A percentile compares a stretch with the other conserved stretches of the same genome.
phyloP scores from a whole-genome alignment of 2,113 vertebrate species.

The Pipa parva region DNA sequence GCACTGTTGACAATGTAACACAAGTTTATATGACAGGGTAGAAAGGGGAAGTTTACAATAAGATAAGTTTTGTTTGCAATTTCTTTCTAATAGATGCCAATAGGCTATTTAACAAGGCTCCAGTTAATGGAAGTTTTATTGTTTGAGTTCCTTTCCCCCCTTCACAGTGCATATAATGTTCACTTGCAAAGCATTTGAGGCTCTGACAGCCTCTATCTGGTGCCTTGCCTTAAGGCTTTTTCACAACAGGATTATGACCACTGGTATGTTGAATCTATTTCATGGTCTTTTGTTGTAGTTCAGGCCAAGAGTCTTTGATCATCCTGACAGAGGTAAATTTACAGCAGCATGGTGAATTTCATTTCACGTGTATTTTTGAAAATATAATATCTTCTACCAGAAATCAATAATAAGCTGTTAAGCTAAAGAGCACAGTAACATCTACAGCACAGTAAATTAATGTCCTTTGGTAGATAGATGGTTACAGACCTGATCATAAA shows the following conservation, averaged over 20 bases:
- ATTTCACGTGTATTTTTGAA: slow-evolving; percentile 74
- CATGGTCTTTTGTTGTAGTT: slow-evolving; percentile 49
- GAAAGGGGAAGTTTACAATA: slow-evolving; percentile 79
- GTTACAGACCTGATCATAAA: slow-evolving; percentile 89
- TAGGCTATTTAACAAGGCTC: slow-evolving; percentile 85
- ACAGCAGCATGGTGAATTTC: slow-evolving; percentile 61
- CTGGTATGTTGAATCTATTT: slow-evolving; percentile 55
- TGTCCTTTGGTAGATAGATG: slow-evolving; percentile 87
- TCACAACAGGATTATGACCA: slow-evolving; percentile 53
- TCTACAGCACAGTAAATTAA: slow-evolving; percentile 82
- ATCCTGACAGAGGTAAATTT: slow-evolving; percentile 74
- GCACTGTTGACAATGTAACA: slow-evolving; percentile 52
- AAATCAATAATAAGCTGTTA: slow-evolving; percentile 83
- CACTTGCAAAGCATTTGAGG: slow-evolving; percentile 73
- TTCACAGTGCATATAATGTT: slow-evolving; percentile 84
- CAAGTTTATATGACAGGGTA: slow-evolving; percentile 58
- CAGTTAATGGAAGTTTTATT: slow-evolving; percentile 99
- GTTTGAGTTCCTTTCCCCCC: slow-evolving; percentile 50
- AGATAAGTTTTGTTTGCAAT: slow-evolving; percentile 87
- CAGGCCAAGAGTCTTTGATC: slow-evolving; percentile 68
- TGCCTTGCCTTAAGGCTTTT: slow-evolving; percentile 54
- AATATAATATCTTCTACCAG: slow-evolving; percentile 77
- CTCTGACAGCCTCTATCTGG: slow-evolving; percentile 79
- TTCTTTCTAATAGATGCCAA: slow-evolving; percentile 93
- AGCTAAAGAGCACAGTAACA: slow-evolving; percentile 81